Evolutionary conservation across 37 sponge, comb jelly and placozoan species (phyloP), one percentile per base, ranked within the genome.

Genomic region (Diacarnus erythraeanus): DNA sequence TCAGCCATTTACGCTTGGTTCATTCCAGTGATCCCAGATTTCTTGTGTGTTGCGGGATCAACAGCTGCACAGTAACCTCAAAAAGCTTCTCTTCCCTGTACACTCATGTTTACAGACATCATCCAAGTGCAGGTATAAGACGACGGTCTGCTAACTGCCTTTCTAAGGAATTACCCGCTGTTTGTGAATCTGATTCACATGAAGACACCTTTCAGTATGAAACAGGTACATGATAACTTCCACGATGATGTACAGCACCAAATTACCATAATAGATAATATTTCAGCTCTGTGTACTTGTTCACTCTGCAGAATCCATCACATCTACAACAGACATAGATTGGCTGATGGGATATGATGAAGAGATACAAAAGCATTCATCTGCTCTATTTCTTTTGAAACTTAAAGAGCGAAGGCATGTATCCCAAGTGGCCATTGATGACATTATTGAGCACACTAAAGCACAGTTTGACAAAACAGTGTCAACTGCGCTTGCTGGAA

Each of bases 381-480:
- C 68, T 82, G 75, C 83, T 38, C 34, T 74, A 34, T 74, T 73
- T 25, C 30, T 74, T 47, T 40, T 74, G 5, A 74, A 74, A 38
- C 33, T 82, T 23, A 82, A 74, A 57, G 83, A 82, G 63, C 23
- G 65, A 38, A 23, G 64, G 25, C 40, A 64, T 18, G 10, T 72
- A 60, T 68, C 82, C 57, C 82, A 81, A 36, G 59, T 42, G 4
- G 74, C 74, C 3, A 81, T 81, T 37, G 64, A 81, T 38, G 73
- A 74, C 38, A 73, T 82, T 39, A 44, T 81, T 72, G 74, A 81
- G 38, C 38, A 35, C 26, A 72, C 35, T 6, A 18, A 35, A 6
- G 41, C 39, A 21, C 51, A 15, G 10, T 47, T 47, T 12, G 6
- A 12, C 12, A 6, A 47, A 12, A 47, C 51, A 47, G 10, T 47